Conservation (phyloP, 2,797 vertebrate genomes). For the Enteromius fasciolatus region DNA sequence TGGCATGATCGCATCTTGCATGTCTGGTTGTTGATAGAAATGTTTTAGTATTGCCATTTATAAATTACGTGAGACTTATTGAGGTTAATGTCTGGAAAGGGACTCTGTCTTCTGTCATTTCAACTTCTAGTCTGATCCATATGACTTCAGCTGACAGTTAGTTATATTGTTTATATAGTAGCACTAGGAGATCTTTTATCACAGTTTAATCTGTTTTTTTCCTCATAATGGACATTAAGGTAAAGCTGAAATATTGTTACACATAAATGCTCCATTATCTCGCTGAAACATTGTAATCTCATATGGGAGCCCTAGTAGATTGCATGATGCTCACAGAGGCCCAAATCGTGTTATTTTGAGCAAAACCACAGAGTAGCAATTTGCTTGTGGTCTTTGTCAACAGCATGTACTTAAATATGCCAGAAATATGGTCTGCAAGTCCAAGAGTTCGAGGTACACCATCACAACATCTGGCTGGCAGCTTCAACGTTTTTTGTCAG, state of each 20-base stretch:
- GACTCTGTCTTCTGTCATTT: constrained; percentile 20
- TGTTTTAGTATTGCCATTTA: not conserved
- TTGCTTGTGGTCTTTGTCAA: constrained; percentile 69
- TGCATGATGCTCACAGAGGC: constrained; percentile 38
- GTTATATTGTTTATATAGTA: constrained; percentile 27
- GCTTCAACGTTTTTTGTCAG: constrained; percentile 29
- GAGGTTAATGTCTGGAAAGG: constrained; percentile 46
- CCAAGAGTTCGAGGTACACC: constrained; percentile 40
- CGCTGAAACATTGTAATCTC: constrained; percentile 10
- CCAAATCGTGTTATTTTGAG: constrained; percentile 72
- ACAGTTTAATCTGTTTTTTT: not conserved
- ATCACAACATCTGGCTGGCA: constrained; percentile 49
- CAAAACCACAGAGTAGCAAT: constrained; percentile 69
- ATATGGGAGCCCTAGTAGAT: constrained; percentile 27
- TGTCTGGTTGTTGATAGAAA: constrained; percentile 16
- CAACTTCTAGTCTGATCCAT: constrained; percentile 16
- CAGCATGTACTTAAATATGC: constrained; percentile 58
- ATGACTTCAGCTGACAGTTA: constrained; percentile 9
- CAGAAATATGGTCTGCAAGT: constrained; percentile 58
- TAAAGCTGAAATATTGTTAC: not conserved
- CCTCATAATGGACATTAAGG: constrained; percentile 6
- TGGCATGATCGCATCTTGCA: not conserved
- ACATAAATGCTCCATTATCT: constrained; percentile 4
- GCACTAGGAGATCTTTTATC: constrained; percentile 15
- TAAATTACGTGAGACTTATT: constrained; percentile 25